Percentiles rank a stretch among this genome's conserved stretches.
Conservation (phyloP, 1,140 invertebrate genomes). For the Coenobita brevimanus region DNA sequence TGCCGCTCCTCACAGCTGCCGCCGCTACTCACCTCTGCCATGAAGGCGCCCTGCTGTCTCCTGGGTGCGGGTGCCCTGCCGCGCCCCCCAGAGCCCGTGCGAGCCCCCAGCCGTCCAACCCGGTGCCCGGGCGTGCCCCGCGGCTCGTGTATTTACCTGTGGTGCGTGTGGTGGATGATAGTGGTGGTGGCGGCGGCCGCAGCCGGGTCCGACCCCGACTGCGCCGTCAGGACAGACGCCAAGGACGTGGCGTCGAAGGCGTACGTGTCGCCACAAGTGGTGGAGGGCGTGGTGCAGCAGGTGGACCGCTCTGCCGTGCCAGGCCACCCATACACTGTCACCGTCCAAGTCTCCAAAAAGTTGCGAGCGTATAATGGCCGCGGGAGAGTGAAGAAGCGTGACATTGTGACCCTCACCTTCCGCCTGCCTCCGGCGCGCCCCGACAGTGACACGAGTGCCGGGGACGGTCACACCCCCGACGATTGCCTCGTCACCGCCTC, state of each 20-base stretch:
- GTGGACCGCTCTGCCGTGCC: conserved; percentile 13
- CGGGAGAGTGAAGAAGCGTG: conserved; percentile 45
- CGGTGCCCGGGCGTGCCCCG: conserved; percentile 30
- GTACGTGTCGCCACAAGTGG: conserved; percentile 56
- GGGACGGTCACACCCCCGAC: conserved; percentile 37
- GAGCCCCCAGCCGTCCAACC: conserved; percentile 6
- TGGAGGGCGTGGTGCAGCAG: conserved; percentile 50
- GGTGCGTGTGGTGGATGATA: conserved; percentile 46
- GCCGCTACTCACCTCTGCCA: conserved; percentile 52
- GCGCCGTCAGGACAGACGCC: conserved; percentile 59
- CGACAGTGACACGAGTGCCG: conserved; percentile 38
- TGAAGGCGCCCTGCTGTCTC: conserved; percentile 66
- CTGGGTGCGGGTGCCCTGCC: conserved; percentile 62
- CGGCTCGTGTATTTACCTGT: conserved; percentile 55
- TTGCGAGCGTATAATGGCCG: conserved; percentile 45
- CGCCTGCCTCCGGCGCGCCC: conserved; percentile 15
- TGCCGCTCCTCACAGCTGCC: conserved; percentile 58
- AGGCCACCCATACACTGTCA: conserved; percentile 53
- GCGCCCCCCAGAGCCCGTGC: conserved; percentile 53
- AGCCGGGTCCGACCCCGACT: conserved; percentile 29
- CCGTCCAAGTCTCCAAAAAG: conserved; percentile 39
- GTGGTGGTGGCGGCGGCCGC: conserved; percentile 40
- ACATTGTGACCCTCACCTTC: conserved; percentile 49
- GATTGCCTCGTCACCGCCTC: conserved; percentile 45
- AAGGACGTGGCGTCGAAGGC: conserved; percentile 54